Evolutionary conservation across 2,888 invertebrate genomes (phyloP), one percentile per base, ranked within the genome.

Genomic region (Spilosoma lubricipeda): DNA sequence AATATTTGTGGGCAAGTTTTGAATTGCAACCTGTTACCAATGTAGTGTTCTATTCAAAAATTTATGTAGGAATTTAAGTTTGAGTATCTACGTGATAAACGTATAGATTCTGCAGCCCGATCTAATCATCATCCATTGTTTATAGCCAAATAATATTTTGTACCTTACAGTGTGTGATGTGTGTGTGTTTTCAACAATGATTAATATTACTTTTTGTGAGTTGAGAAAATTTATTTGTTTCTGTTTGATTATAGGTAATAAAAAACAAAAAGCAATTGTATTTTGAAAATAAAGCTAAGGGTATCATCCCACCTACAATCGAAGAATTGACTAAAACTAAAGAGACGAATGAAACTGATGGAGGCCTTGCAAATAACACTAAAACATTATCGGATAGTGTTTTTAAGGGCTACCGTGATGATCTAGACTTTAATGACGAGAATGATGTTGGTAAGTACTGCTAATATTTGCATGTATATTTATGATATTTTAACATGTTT

Each of bases 381-480:
- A 91, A 91, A 78, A 93, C 94, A 1, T 82, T 94, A 8, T 90
- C 95, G 23, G 96, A 96, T 69, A 95, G 95, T 1, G 96, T 97
- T 4, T 94, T 95, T 69, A 97, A 97, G 86, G 97, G 97, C 39
- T 94, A 97, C 45, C 97, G 97, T 77, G 98, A 98, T 86, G 98
- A 98, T 92, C 94, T 98, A 80, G 98, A 98, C 85, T 97, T 97
- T 70, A 97, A 97, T 72, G 98, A 98, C 87, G 98, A 98, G 87
- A 97, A 97, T 86, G 98, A 98, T 91, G 96, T 98, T 74, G 98
- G 97, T 96, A 82, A 89, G 81, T 68, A 39, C 9, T 5, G 23
- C 3, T 66, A 66, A 18, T 0, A 66, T 7, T 0, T 3, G 15
- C 23, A 42, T 39, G 11, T 39, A 39, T 39, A 39, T 39, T 39